Base-by-base conservation (phyloP, 2,113 vertebrate species). In the Gnathonemus longibarbis region DNA sequence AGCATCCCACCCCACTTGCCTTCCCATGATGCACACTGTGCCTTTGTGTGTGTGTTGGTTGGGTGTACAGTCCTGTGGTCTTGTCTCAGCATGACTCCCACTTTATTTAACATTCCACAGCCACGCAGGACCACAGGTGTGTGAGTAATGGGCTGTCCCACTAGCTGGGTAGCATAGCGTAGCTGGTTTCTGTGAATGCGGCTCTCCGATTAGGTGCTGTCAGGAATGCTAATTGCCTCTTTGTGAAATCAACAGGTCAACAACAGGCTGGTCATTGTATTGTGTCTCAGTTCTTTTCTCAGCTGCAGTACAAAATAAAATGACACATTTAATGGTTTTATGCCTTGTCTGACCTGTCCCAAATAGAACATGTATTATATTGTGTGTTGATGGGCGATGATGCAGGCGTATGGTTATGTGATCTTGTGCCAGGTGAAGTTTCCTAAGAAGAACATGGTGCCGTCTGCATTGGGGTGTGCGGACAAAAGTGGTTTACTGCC, bases 21-120 rank as follows among this genome's bases (percentile, higher is more conserved):
- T 45, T 24, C 88, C 19, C 48, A 19, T 74, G 27, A 27, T 53
- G 70, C 66, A 4, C 19, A 13, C 74, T 15, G 3, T 10, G 2
- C 88, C 88, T 83, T 89, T 53, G 13, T 89, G 45, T 80, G 58
- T 80, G 70, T 42, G 13, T 84, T 83, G 10, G 27, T 45, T 56
- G 48, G 48, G 31, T 46, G 13, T 89, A 8, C 13, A 9, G 31
- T 45, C 50, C 31, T 11, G 6, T n/a, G 88, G 31, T 89, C 88
- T 58, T 89, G 88, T 39, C 48, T 80, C 15, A 19, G 48, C 88
- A 58, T 6, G 74, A 89, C 19, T 49, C 21, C 17, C n/a, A 52
- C 74, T 89, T 89, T 50, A 88, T 27, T 88, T 74, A 50, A 89
- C 88, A 89, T 89, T 89, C 88, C 88, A 56, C 49, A 27, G 74